Percentiles rank a stretch among this genome's conserved stretches.
Conservation (phyloP, 2,888 invertebrate species). For the Hedya salicella region DNA sequence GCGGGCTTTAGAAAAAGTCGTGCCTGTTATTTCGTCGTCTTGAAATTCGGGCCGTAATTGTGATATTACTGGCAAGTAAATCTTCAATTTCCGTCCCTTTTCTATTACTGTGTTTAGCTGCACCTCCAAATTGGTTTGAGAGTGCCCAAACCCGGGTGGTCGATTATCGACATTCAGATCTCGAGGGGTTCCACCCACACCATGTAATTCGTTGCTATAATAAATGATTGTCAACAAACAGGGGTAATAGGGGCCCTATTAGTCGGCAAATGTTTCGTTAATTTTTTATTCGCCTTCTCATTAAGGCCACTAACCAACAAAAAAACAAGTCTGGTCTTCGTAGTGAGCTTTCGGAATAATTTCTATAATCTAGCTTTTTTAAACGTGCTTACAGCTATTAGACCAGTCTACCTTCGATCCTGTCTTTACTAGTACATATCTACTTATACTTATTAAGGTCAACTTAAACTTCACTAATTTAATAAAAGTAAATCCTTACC, state of each 20-base stretch:
- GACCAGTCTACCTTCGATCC: no score
- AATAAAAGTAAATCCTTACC: no score
- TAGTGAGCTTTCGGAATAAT: no score
- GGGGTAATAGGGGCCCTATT: conserved; percentile 41
- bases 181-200: conserved; percentile 55
- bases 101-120: conserved; percentile 41
- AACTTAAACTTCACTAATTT: no score
- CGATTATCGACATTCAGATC: conserved; percentile 56
- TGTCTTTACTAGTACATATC: no score
- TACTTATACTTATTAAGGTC: no score
- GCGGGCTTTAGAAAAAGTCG: conserved; percentile 18
- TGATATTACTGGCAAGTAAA: conserved; percentile 32
- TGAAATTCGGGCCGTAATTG: conserved; percentile 27
- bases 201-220: conserved; percentile 52
- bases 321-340: no score
- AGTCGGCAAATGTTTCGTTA: conserved; percentile 31
- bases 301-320: neutral
- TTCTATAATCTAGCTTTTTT: no score
- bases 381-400: no score
- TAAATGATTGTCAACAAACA: conserved; percentile 48
- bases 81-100: conserved; percentile 40
- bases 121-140: conserved; percentile 50
- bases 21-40: conserved; percentile 13
- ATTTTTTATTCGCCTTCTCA: conserved; percentile 2
- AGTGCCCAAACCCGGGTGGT: conserved; percentile 50